A percentile compares a stretch with the other conserved stretches of the same genome.
These are phyloP conservation scores for Petrolisthes manimaculis DNA, from an alignment of 2,888 invertebrate genomes.

Conservation along the genomic window DNA sequence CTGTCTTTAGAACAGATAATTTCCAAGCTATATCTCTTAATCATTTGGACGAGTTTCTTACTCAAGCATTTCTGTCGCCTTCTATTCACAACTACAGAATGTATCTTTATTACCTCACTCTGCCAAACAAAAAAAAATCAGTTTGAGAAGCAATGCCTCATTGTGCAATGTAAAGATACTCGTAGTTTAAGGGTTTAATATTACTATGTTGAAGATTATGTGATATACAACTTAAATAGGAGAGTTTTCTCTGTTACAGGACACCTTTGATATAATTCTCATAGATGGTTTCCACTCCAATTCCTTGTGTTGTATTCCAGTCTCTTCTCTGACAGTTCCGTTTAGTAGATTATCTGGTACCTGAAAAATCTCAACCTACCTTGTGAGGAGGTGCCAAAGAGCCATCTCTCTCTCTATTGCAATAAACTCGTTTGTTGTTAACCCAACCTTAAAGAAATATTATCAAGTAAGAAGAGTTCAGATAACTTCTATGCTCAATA, in stretches of 20 bases:
- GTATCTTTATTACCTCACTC: no score
- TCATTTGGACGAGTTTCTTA: no score
- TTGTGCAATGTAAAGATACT: constrained; percentile 4
- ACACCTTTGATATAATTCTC: constrained; percentile 49
- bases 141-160: constrained; percentile 25
- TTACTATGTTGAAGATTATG: constrained; percentile 43
- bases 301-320: constrained; percentile 3
- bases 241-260: constrained; percentile 43
- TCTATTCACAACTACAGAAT: no score
- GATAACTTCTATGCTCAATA: constrained; percentile 40
- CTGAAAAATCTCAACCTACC: constrained; percentile 48
- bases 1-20: no score
- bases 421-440: constrained; percentile 31
- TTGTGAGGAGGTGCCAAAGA: neutral
- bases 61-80: no score
- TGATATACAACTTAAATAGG: constrained; percentile 47
- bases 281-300: constrained; percentile 23
- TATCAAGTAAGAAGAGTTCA: constrained; percentile 18
- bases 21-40: no score
- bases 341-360: constrained; percentile 49
- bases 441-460: constrained; percentile 16
- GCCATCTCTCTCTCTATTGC: constrained; percentile 30
- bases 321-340: constrained; percentile 21
- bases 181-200: neutral
- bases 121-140: constrained; percentile 3